phyloP scores from a whole-genome alignment of 2,888 invertebrate species.

The Spisula solida region DNA sequence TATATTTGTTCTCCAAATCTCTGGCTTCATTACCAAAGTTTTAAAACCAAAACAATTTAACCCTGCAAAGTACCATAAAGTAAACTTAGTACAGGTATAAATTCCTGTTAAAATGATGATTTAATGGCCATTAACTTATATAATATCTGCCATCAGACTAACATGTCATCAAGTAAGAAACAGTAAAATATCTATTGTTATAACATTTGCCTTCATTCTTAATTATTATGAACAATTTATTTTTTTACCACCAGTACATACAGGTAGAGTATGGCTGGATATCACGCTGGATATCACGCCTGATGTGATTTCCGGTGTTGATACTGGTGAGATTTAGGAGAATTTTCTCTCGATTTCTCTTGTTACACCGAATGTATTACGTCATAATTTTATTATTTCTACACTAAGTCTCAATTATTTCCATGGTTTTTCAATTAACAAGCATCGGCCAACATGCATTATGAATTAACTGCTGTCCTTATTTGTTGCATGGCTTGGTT shows the following conservation, averaged over 20 bases:
- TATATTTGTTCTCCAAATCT: no score
- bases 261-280: neutral
- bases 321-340: neutral
- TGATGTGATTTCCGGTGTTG: neutral
- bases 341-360: conserved; percentile 5
- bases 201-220: neutral
- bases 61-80: no score
- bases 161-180: neutral
- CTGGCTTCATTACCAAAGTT: no score
- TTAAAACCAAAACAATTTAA: no score
- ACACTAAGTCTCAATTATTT: conserved; percentile 6
- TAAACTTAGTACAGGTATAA: neutral
- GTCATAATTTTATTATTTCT: conserved; percentile 11
- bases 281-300: neutral
- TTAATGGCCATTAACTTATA: neutral
- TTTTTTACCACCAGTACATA: neutral
- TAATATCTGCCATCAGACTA: neutral
- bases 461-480: conserved; percentile 7
- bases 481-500: neutral
- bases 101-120: neutral
- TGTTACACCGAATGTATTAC: neutral
- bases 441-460: neutral
- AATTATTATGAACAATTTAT: neutral
- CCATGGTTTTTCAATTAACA: conserved; percentile 6
- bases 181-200: conserved; percentile 7